These are phyloP conservation scores for Platichthys flesus DNA, from an alignment of 2,113 vertebrate genomes.

Conservation along the genomic window DNA sequence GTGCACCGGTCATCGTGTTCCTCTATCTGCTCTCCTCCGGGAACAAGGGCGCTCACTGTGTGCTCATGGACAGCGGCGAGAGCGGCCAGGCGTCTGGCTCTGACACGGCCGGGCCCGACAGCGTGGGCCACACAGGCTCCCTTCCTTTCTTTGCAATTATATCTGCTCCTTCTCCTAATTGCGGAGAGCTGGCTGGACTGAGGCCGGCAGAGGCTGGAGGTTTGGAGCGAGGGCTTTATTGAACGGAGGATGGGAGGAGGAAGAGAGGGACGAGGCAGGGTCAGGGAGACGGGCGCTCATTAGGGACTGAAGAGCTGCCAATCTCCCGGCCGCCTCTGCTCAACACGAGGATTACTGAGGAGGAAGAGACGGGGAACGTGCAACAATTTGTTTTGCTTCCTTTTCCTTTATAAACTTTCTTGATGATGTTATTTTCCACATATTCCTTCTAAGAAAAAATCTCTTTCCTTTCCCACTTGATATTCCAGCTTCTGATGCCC, in stretches of 20 bases:
- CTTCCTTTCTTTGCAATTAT: constrained; percentile 61
- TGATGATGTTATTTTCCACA: neutral
- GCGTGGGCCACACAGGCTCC: constrained; percentile 54
- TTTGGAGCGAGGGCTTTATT: constrained; percentile 53
- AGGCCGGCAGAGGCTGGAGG: constrained; percentile 30
- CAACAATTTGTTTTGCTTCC: neutral
- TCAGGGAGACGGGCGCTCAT: constrained; percentile 71
- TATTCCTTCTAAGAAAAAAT: too few species aligned
- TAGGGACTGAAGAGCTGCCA: constrained; percentile 68
- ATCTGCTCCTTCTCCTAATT: constrained; percentile 56
- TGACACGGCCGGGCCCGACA: constrained; percentile 33
- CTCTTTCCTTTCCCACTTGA: neutral
- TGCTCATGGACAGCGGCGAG: neutral
- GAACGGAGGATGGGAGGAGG: constrained; percentile 37
- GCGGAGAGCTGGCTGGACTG: constrained; percentile 49
- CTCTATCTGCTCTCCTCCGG: constrained; percentile 24
- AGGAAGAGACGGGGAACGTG: neutral
- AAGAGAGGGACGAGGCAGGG: constrained; percentile 41
- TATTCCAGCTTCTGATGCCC: neutral
- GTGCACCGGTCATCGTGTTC: constrained; percentile 15
- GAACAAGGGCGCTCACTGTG: constrained; percentile 61
- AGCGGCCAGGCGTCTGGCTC: constrained; percentile 51
- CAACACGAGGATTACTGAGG: constrained; percentile 43
- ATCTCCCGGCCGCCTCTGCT: constrained; percentile 61
- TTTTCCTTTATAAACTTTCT: neutral